A percentile compares a stretch with the other conserved stretches of the same genome.
Conservation (phyloP, 2,888 invertebrate genomes). For the Adela reaumurella region DNA sequence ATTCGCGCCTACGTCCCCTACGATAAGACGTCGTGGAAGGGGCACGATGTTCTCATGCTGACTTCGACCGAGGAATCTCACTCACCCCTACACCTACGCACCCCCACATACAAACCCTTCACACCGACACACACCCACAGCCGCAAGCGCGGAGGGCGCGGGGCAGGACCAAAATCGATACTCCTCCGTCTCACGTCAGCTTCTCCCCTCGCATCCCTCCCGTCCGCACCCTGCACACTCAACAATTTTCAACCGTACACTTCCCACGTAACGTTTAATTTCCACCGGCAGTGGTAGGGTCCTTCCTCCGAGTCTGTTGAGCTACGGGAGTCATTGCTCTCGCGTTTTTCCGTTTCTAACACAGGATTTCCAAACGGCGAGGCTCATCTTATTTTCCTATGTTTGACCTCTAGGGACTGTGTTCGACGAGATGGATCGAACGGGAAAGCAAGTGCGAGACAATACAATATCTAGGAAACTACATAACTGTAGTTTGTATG, state of each 20-base stretch:
- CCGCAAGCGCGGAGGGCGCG: slow-evolving; percentile 42
- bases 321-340: slow-evolving; percentile 17
- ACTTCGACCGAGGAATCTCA: neutral
- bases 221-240: slow-evolving; percentile 36
- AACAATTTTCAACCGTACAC: slow-evolving; percentile 40
- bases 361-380: slow-evolving; percentile 5
- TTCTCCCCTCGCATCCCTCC: slow-evolving; percentile 31
- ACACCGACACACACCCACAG: slow-evolving; percentile 42
- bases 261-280: slow-evolving; percentile 40
- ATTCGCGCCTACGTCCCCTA: neutral
- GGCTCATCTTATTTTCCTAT: neutral
- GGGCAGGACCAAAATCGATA: slow-evolving; percentile 55
- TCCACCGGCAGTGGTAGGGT: slow-evolving; percentile 23
- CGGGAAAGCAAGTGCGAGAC: too few relatives aligned
- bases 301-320: slow-evolving; percentile 12
- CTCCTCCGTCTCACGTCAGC: slow-evolving; percentile 41
- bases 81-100: neutral
- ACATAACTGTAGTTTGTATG: too few relatives aligned
- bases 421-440: too few relatives aligned
- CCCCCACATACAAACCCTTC: neutral
- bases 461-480: too few relatives aligned
- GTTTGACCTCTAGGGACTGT: neutral
- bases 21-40: neutral
- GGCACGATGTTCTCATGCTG: neutral
- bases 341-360: slow-evolving; percentile 23